These are phyloP conservation scores for Phaenicophaeus curvirostris DNA, from an alignment of 2,797 vertebrate species.

Conservation along the genomic window DNA sequence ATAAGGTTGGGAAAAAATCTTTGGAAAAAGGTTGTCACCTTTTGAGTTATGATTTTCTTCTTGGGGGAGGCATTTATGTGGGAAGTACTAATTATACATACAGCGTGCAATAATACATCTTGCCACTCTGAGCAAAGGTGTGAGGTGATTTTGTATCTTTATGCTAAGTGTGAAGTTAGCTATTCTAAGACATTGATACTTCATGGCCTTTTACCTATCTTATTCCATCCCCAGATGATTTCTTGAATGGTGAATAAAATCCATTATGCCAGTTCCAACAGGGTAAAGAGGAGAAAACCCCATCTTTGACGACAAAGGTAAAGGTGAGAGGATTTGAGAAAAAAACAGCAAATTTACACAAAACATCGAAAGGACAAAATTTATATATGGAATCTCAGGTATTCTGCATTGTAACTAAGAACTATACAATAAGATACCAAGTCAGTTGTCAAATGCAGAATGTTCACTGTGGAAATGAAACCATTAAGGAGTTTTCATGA, in stretches of 20 bases:
- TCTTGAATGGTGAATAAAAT: not conserved
- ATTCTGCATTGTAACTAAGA: not conserved
- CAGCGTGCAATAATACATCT: rapidly evolving
- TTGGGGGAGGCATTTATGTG: not conserved
- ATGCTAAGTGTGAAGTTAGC: not conserved
- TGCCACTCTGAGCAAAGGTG: not conserved
- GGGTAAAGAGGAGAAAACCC: not conserved
- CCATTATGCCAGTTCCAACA: not conserved
- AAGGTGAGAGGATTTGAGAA: not conserved
- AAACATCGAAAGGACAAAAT: not conserved
- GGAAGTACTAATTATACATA: not conserved
- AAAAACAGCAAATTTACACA: not conserved
- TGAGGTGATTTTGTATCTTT: not conserved
- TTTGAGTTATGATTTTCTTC: not conserved
- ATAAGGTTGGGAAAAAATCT: not conserved
- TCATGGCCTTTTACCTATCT: not conserved
- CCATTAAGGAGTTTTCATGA: not conserved
- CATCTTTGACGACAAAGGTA: not conserved
- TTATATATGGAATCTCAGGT: not conserved
- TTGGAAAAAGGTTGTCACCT: not conserved
- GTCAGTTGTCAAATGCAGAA: not conserved
- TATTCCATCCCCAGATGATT: not conserved
- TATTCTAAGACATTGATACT: not conserved
- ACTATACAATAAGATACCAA: not conserved
- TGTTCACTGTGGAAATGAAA: not conserved